Evolutionary conservation across 2,113 vertebrate genomes (phyloP).

Genomic region (Felis catus): F.catus_Fca126_mat1.0 CM031421.1:48601001-48601500

Average conservation of each 20-base stretch:
- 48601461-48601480: not conserved
- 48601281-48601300: not conserved
- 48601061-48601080: not conserved
- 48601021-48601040: not conserved
- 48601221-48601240: not conserved
- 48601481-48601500: not conserved
- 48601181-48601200: not conserved
- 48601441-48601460: not conserved
- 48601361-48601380: not conserved
- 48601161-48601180: not conserved
- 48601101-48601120: not conserved
- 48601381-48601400: not conserved
- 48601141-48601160: not conserved
- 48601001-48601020: not conserved
- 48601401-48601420: not conserved
- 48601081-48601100: not conserved
- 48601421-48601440: not conserved
- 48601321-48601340: not conserved
- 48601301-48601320: not conserved
- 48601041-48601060: not conserved
- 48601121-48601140: not conserved
- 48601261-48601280: not conserved
- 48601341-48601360: not conserved
- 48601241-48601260: not conserved
- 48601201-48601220: slow-evolving; percentile 16